These are phyloP conservation scores for Cenopis cana DNA, from an alignment of 2,888 invertebrate species.

Conservation along the genomic window DNA sequence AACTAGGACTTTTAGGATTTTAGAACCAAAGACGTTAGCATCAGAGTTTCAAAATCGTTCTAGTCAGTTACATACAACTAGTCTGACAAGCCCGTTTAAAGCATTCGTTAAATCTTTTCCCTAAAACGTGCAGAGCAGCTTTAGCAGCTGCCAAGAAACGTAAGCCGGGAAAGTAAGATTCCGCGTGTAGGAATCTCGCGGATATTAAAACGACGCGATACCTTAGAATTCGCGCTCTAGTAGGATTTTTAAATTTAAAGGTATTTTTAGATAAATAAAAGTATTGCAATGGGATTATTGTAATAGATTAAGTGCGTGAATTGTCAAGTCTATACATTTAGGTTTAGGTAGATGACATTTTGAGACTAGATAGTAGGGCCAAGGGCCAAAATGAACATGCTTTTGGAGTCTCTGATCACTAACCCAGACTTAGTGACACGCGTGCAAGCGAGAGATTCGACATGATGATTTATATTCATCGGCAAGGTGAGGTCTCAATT, in stretches of 20 bases:
- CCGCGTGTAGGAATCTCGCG: conserved; percentile 14
- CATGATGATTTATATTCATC: too few relatives aligned
- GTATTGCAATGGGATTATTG: too few relatives aligned
- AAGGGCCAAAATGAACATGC: too few relatives aligned
- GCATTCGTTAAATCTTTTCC: conserved; percentile 15
- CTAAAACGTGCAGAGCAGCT: conserved; percentile 16
- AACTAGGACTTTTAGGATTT: neutral
- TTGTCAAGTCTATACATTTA: neutral
- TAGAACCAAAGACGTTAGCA: neutral
- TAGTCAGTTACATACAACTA: neutral
- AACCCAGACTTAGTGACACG: too few relatives aligned
- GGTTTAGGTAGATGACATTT: too few relatives aligned
- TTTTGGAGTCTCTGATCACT: too few relatives aligned
- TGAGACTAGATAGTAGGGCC: too few relatives aligned
- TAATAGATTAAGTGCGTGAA: neutral
- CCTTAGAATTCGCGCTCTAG: neutral
- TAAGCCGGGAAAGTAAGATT: conserved; percentile 25
- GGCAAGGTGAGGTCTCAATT: too few relatives aligned
- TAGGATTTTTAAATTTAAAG: conserved; percentile 1
- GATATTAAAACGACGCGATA: conserved; percentile 24
- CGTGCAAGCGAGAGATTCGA: too few relatives aligned
- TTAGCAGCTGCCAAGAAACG: conserved; percentile 6
- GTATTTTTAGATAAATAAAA: neutral
- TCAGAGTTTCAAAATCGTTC: neutral
- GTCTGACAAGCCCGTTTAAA: neutral